Evolutionary conservation across 2,888 invertebrate genomes (phyloP).

Genomic region (Lissonota sp.): DNA sequence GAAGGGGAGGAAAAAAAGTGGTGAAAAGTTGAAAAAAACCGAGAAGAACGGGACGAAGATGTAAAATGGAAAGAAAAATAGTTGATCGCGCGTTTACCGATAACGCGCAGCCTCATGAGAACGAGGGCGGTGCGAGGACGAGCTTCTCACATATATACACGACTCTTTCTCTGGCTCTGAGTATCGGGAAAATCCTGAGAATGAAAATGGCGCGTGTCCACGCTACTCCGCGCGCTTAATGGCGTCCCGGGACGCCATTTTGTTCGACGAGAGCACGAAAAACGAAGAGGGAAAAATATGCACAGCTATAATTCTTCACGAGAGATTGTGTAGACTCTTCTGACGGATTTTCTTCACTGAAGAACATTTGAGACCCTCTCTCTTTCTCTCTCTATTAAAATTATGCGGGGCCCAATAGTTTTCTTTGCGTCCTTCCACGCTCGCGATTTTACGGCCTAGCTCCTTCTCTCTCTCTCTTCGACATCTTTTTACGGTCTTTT

Average conservation of each 20-base stretch:
- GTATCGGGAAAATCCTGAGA: conserved; percentile 1
- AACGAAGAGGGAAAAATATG: conserved; percentile 20
- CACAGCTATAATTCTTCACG: conserved; percentile 1
- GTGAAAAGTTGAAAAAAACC: background rate
- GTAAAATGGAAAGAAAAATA: conserved; percentile 20
- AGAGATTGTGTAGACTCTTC: conserved; percentile 4
- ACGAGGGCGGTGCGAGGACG: conserved; percentile 72
- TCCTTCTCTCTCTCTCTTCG: conserved; percentile 16
- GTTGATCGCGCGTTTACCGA: conserved; percentile 56
- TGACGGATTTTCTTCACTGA: conserved; percentile 43
- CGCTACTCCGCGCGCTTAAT: background rate
- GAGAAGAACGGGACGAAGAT: background rate
- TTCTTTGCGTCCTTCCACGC: conserved; percentile 46
- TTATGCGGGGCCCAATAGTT: conserved; percentile 49
- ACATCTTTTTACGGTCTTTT: background rate
- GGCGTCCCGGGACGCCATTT: conserved; percentile 17
- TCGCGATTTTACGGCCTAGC: conserved; percentile 56
- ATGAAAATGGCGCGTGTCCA: background rate
- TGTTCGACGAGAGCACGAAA: conserved; percentile 15
- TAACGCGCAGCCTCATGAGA: conserved; percentile 66
- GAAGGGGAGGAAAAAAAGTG: conserved; percentile 9
- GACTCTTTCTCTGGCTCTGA: conserved; percentile 60
- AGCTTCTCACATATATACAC: conserved; percentile 65
- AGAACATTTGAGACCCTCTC: conserved; percentile 5
- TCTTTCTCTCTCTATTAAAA: conserved; percentile 56